Evolutionary conservation across 2,797 vertebrate species (phyloP), one percentile per base, ranked within the genome.

Genomic region (Emys orbicularis): DNA sequence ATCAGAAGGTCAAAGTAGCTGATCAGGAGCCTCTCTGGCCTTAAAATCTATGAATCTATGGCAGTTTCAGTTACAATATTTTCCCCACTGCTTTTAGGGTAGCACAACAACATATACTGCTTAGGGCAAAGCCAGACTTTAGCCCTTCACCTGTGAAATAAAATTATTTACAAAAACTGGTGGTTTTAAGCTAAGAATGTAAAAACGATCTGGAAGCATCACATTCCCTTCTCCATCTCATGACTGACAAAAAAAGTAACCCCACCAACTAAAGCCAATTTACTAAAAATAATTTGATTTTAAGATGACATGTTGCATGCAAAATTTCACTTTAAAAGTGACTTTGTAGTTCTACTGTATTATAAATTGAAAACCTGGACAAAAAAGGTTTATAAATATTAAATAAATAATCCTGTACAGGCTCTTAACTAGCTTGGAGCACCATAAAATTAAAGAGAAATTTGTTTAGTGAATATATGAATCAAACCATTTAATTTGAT

Each of bases 401-500:
- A 77, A 54, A 72, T 72, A 12, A 72, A 72, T 85, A 59, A 10
- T 76, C n/a, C 90, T 37, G 72, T 94, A 84, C 81, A 37, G 13
- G 4, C n/a, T 84, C 94, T 82, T 89, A 85, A 65, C 19, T 84
- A 37, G 52, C 83, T 92, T 91, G 94, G 93, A 83, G 79, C 83
- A 57, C 47, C 84, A 91, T 89, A 95, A 97, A 94, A 92, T 89
- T 0, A 84, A 88, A 84, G 74, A 65, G 54, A 95, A 91, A 50
- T 74, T 54, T 79, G 41, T 94, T 95, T 90, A 87, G 65, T 88
- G 89, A 96, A 94, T 84, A 90, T 93, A 94, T 72, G 81, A 96
- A 50, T 85, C 44, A 87, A 94, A 93, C 37, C 68, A 90, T 95
- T 93, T 94, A 95, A 90, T 97, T 93, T 90, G 83, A 59, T 86